Base-by-base conservation (phyloP, 2,113 vertebrate species). In the Dendropsophus ebraccatus region DNA sequence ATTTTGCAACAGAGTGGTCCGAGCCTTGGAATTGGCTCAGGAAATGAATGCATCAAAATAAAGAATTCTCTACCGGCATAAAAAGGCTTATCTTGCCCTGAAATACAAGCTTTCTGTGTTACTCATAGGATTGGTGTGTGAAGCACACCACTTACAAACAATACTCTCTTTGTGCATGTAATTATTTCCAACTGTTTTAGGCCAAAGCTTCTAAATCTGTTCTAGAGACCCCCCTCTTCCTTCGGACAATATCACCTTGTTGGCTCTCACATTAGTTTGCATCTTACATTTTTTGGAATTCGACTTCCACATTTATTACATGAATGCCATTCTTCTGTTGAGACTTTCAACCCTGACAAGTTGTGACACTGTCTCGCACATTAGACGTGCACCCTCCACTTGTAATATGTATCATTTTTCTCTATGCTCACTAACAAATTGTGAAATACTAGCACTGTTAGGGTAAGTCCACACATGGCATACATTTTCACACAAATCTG, bases 151-250 rank as follows among this genome's bases (percentile, higher is more conserved):
- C 77, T 74, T 81, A 21, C 67, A 81, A 49, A 87, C 78, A 87
- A 87, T 87, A 72, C 65, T 73, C 35, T 72, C 85, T 87, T 87
- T 87, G 85, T 87, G 60, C 25, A 35, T 74, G 16, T 86, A 87
- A 87, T 87, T 60, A 81, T 86, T 87, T 81, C 85, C 85, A 87
- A 87, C 77, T 87, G 85, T 87, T 81, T 81, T 23, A 56, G 52
- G 50, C 84, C 81, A 47, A 65, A 30, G 32, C 84, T 81, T 37
- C 84, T 81, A 58, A 70, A 81, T 78, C 67, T 87, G 78, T 74
- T 74, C 73, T 87, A 74, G 80, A 16, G 73, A 28, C 54, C 52
- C 52, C 77, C 70, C 67, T 32, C 23, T 41, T 62, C 47, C 65
- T 70, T 73, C 47, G 56, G 78, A 87, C 85, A 87, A 81, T 81